Evolutionary conservation across 2,888 invertebrate species (phyloP).

Genomic region (Anarsia innoxiella): DNA sequence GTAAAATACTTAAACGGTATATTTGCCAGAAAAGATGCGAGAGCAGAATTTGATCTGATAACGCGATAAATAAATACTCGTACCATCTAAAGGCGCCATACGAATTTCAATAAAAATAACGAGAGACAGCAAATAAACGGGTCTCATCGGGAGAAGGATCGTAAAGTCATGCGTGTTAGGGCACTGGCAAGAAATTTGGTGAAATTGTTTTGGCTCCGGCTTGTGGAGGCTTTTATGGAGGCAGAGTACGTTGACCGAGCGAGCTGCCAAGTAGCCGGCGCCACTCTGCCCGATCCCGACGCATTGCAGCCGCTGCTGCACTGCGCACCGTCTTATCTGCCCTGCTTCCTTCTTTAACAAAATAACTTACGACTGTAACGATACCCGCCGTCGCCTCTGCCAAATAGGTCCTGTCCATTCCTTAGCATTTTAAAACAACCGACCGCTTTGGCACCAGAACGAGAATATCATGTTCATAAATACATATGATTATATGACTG

Average conservation of each 20-base stretch:
- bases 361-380: constrained; percentile 50
- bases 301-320: constrained; percentile 63
- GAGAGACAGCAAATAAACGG: constrained; percentile 50
- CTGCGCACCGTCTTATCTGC: constrained; percentile 59
- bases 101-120: constrained; percentile 55
- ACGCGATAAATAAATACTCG: constrained; percentile 46
- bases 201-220: constrained; percentile 69
- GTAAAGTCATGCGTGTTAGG: constrained; percentile 68
- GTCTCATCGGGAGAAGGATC: constrained; percentile 42
- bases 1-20: constrained; percentile 20
- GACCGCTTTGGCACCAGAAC: not conserved
- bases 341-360: constrained; percentile 33
- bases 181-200: constrained; percentile 65
- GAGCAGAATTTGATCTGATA: constrained; percentile 48
- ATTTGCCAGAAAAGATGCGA: constrained; percentile 32
- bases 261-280: constrained; percentile 69
- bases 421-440: constrained; percentile 15
- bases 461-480: constrained; percentile 1
- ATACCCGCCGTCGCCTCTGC: constrained; percentile 46
- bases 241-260: constrained; percentile 65
- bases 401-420: constrained; percentile 45
- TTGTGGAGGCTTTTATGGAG: constrained; percentile 66
- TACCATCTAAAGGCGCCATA: constrained; percentile 33
- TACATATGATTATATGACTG: not conserved
- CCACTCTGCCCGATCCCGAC: constrained; percentile 64